Conservation (phyloP, 2,888 invertebrate genomes). For the Heliconius ismenius region DNA sequence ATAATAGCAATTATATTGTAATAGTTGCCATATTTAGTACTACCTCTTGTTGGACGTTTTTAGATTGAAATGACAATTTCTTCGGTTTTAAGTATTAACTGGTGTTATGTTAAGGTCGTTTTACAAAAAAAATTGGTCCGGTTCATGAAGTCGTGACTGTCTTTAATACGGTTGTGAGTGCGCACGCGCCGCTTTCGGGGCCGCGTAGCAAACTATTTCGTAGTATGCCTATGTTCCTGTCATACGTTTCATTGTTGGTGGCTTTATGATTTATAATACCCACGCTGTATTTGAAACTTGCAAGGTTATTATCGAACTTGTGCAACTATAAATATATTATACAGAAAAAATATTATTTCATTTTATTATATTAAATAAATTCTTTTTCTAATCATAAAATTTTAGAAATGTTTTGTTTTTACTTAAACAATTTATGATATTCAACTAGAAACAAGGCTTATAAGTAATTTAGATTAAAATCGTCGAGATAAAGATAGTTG, state of each 20-base stretch:
- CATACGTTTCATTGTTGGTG: conserved; percentile 70
- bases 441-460: neutral
- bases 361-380: neutral
- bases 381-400: neutral
- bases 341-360: neutral
- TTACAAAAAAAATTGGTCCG: conserved; percentile 64
- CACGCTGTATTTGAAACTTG: conserved; percentile 56
- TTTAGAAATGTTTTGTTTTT: neutral
- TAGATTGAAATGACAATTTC: conserved; percentile 42
- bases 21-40: neutral
- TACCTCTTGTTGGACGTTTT: neutral
- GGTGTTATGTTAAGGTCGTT: conserved; percentile 59
- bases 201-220: conserved; percentile 64
- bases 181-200: conserved; percentile 73
- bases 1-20: conserved; percentile 10
- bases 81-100: conserved; percentile 44
- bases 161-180: conserved; percentile 58
- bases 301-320: conserved; percentile 63
- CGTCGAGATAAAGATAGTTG: conserved; percentile 26
- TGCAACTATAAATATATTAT: conserved; percentile 48
- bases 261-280: conserved; percentile 70
- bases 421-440: neutral
- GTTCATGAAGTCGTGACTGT: conserved; percentile 71
- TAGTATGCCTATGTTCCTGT: conserved; percentile 65
- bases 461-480: conserved; percentile 1